These are phyloP conservation scores for Drosophila watanabei DNA, from an alignment of 1,140 invertebrate species.

Conservation along the genomic window DNA sequence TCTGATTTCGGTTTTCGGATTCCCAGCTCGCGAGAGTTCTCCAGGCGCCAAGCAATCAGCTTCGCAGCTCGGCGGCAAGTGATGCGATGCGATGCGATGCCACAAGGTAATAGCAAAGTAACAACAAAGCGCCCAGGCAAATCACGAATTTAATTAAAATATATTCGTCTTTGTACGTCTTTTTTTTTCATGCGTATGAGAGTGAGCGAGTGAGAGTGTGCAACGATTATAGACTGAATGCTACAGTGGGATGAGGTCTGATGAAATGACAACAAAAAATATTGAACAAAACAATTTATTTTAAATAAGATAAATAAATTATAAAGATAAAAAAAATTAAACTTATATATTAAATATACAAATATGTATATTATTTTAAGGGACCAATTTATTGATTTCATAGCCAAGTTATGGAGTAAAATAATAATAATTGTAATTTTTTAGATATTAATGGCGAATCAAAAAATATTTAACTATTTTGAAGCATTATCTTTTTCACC, in stretches of 20 bases:
- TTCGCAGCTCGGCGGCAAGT: slow-evolving; percentile 70
- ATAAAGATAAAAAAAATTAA: too few species aligned
- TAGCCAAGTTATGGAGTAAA: too few species aligned
- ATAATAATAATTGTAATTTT: too few species aligned
- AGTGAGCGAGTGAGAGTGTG: slow-evolving; percentile 20
- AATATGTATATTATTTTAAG: too few species aligned
- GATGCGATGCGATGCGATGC: slow-evolving; percentile 56
- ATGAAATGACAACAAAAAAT: not conserved
- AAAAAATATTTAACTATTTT: too few species aligned
- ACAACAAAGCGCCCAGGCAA: slow-evolving; percentile 36
- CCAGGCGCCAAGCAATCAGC: slow-evolving; percentile 52
- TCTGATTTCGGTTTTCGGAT: not conserved
- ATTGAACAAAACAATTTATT: too few species aligned
- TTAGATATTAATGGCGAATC: too few species aligned
- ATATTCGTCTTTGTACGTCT: slow-evolving; percentile 51
- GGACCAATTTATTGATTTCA: too few species aligned
- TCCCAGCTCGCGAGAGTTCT: slow-evolving; percentile 7
- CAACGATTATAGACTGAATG: slow-evolving; percentile 31
- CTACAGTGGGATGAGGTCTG: slow-evolving; percentile 37
- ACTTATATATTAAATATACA: too few species aligned
- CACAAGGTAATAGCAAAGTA: slow-evolving; percentile 12
- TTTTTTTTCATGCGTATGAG: slow-evolving; percentile 32
- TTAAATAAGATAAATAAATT: too few species aligned
- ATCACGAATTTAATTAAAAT: slow-evolving; percentile 75
- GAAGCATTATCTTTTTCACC: too few species aligned